Evolutionary conservation across 2,888 invertebrate species (phyloP), one percentile per base, ranked within the genome.

Genomic region (Hololepta plana): DNA sequence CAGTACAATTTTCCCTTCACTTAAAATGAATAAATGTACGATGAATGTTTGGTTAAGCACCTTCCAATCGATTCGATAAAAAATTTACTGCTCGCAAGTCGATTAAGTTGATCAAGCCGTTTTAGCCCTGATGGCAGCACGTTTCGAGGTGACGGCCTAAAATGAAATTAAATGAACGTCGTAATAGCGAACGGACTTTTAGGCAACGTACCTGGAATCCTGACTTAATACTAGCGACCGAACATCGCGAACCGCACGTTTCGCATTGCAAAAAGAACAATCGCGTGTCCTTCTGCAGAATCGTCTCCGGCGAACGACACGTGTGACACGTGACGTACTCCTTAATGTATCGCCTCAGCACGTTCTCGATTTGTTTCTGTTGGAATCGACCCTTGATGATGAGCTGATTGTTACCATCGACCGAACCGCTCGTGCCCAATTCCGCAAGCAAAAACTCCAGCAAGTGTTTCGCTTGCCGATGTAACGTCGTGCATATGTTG

Each of bases 301-400:
- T 87, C 11, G 98, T 98, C 53, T 98, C 96, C 2, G 96, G 93
- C 6, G 95, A 96, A 42, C 93, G 80, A 63, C 98, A 98, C 29
- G 98, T 99, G 58, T 98, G 98, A 64, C 98, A 99, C 34, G 96
- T 98, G 23, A 99, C 98, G 59, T 98, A 99, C 67, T 98, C 98
- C 56, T 87, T 85, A 41, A 87, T 85, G 59, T 93, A 85, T 51
- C 63, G 73, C 59, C 95, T 76, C 42, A 98, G 68, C 20, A 98
- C 96, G 62, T 91, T 96, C 60, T 98, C 98, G 55, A 99, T 96
- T 62, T 99, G 98, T 65, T 99, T 99, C 50, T 96, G 96, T 56
- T 96, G 96, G 60, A 98, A 99, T 45, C 95, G 72, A 27, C 98
- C 98, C 55, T 96, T 95, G 44, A 98, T 96, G 45, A 98, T 96